Conservation (phyloP, 2,797 vertebrate species). For the Ptychobarbus kaznakovi region DNA sequence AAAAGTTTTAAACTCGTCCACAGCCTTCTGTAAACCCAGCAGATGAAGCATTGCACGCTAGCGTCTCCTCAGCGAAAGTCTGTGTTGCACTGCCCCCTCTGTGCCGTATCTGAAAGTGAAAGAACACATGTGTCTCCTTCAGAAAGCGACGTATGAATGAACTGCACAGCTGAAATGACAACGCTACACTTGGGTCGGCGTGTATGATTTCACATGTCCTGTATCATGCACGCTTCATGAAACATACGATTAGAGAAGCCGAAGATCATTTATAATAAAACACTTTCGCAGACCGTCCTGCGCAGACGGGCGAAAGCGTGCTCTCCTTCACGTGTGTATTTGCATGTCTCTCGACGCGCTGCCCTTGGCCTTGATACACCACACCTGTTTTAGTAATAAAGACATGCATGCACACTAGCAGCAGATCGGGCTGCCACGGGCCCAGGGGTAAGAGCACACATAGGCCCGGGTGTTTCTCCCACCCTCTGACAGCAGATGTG, state of each 20-base stretch:
- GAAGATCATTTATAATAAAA: constrained; percentile 1
- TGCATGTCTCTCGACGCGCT: constrained; percentile 20
- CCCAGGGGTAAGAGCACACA: constrained; percentile 59
- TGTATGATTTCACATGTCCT: constrained; percentile 74
- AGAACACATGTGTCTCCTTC: constrained; percentile 5
- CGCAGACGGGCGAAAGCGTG: not conserved
- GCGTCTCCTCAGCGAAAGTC: not conserved
- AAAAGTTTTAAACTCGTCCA: not conserved
- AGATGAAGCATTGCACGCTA: not conserved
- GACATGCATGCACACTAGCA: constrained; percentile 15
- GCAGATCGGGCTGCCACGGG: constrained; percentile 41
- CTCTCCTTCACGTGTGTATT: constrained; percentile 16
- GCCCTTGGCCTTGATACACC: constrained; percentile 51
- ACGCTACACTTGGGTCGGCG: constrained; percentile 59
- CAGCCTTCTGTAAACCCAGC: not conserved
- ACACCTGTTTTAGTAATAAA: constrained; percentile 70
- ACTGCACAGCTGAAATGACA: constrained; percentile 76
- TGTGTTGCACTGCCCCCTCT: constrained; percentile 59
- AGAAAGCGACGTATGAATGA: constrained; percentile 76
- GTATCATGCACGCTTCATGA: constrained; percentile 57
- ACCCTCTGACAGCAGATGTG: constrained; percentile 68
- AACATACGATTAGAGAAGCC: constrained; percentile 69
- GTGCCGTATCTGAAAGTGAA: constrained; percentile 61
- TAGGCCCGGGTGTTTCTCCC: constrained; percentile 53
- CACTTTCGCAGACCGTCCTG: not conserved